Base-by-base conservation (phyloP, 1,140 invertebrate genomes). In the Hylaeus volcanicus region DNA sequence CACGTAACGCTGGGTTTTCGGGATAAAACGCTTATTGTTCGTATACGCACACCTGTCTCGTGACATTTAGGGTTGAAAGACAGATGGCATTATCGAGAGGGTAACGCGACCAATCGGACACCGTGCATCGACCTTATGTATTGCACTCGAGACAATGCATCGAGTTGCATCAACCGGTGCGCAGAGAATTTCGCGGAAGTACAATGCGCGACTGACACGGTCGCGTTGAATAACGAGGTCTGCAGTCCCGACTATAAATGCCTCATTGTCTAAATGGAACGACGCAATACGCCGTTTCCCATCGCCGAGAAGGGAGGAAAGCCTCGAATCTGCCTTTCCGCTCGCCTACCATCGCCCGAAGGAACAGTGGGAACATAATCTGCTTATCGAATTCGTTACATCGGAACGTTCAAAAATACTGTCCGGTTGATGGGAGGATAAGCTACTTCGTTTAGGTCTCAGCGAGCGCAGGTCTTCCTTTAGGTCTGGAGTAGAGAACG, bases 151-250 rank as follows among this genome's bases (percentile, higher is more conserved):
- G 63, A 85, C 83, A 81, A 81, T 85, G 79, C 63, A 48, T 48
- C 58, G 60, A 8, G 83, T 79, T 74, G 81, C 53, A 53, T 65
- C 56, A 83, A 39, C 55, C 60, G 53, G 15, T 70, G 60, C 58
- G 71, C 65, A 26, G 65, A 43, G 61, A 84, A 81, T 85, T 76
- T 85, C 41, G 74, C 73, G 79, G 73, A 85, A 77, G 74, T 84
- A 80, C 61, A 85, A 85, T 64, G 53, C 70, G 60, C 83, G 64
- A 81, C 79, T 85, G 84, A 70, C 73, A 71, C 65, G 82, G 58
- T 75, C 63, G 72, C 68, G 64, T 81, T 85, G 84, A 84, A 86
- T 81, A 86, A 81, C 60, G 73, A 85, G 63, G 79, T 61, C 78
- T 60, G 71, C 77, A 79, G 70, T 74, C 66, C 56, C 76, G 63